Conservation (phyloP, 2,888 invertebrate species). For the Chrysotoxum bicinctum region DNA sequence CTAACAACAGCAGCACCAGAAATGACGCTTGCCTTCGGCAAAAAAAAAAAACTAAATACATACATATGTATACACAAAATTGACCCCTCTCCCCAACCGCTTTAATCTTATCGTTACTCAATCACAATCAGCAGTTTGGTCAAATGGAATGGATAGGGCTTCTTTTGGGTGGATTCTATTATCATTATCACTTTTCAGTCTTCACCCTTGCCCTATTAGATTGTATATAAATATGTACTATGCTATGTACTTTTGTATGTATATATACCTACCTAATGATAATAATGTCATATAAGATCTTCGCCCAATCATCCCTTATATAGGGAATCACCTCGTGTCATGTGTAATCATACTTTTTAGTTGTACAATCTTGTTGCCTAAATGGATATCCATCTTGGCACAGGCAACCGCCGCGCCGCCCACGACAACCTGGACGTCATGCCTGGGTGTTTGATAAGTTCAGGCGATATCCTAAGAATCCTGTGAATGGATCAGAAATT, state of each 20-base stretch:
- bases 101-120: conserved; percentile 30
- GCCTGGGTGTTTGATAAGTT: neutral
- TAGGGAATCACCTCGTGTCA: neutral
- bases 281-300: neutral
- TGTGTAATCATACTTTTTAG: neutral
- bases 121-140: conserved; percentile 8
- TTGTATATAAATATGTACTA: too few relatives aligned
- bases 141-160: neutral
- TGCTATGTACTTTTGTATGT: neutral
- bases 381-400: neutral
- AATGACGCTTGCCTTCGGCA: conserved; percentile 50
- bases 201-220: neutral
- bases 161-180: neutral
- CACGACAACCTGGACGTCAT: neutral
- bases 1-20: conserved; percentile 35
- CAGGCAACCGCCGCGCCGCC: neutral
- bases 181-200: neutral
- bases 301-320: neutral
- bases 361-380: neutral
- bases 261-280: neutral
- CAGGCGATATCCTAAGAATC: neutral
- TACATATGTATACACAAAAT: conserved; percentile 36
- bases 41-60: conserved; percentile 38
- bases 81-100: conserved; percentile 11
- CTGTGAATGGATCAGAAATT: neutral